Percentiles rank a stretch among this genome's conserved stretches.
Evolutionary conservation across 2,797 vertebrate species (phyloP).

Genomic region (Acanthis flammea): DNA sequence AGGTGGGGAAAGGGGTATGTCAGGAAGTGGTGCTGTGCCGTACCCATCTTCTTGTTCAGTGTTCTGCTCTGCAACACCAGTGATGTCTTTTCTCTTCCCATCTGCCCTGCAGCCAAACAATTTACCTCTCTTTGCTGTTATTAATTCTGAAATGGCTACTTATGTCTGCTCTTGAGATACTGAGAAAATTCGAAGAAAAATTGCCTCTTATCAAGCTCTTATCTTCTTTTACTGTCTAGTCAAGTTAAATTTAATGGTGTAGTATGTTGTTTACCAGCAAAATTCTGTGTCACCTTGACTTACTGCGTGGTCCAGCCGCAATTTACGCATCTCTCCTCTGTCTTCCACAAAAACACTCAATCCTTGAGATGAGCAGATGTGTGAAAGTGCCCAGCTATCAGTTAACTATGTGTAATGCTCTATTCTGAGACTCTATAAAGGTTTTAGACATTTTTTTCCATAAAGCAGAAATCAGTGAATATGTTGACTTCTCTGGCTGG

Average conservation of each 20-base stretch:
- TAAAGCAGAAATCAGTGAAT: neutral
- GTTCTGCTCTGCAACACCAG: neutral
- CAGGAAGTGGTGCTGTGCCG: fast-evolving
- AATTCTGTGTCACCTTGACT: neutral
- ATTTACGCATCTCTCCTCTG: neutral
- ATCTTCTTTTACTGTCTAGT: neutral
- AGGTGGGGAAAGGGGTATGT: neutral
- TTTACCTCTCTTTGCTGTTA: neutral
- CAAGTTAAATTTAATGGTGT: neutral
- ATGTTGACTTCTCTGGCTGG: neutral
- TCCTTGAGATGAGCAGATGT: neutral
- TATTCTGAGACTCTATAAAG: neutral
- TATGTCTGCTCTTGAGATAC: neutral
- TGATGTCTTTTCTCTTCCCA: neutral
- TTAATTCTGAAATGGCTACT: neutral
- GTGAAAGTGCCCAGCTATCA: neutral
- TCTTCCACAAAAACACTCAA: neutral
- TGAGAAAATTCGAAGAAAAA: conserved; percentile 14
- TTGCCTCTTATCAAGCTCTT: neutral
- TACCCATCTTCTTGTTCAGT: neutral
- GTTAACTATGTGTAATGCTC: neutral
- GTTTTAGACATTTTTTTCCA: neutral
- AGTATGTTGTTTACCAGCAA: conserved; percentile 4
- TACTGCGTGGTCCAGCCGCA: neutral
- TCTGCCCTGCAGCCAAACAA: neutral